Evolutionary conservation across 1,140 invertebrate genomes (phyloP), one percentile per base, ranked within the genome.

Genomic region (Vanessa tameamea): DNA sequence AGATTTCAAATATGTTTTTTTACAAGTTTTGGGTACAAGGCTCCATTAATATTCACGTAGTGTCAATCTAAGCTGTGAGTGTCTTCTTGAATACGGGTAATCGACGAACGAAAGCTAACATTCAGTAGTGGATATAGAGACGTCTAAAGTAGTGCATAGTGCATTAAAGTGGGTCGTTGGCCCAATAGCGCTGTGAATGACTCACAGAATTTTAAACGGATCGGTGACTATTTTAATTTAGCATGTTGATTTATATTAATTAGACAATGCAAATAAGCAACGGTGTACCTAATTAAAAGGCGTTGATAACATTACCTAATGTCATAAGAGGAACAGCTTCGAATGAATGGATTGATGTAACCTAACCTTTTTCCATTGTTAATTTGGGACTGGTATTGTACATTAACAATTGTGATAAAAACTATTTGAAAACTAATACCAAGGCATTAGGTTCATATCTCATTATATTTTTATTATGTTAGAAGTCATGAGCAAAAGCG

Each of bases 151-250:
- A 74, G 43, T 69, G 66, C 66, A 74, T 50, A 74, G 68, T 66
- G 55, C 82, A 78, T 73, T 84, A 75, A 90, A 90, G 82, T 92
- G 82, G 88, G 90, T 89, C 88, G 85, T 87, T 90, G 88, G 86
- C 90, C 90, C 87, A 88, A 88, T 87, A 86, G 82, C 83, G 80
- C 81, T 77, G 81, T 79, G 78, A 83, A 84, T 90, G 87, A 92
- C 70, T 90, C 87, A 89, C 79, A 81, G 79, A 79, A 79, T 84
- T 87, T 82, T 76, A 82, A 82, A 81, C 79, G 78, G 78, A 83
- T 82, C 79, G 76, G 78, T 86, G 75, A 59, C 37, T 66, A 71
- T 59, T 77, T 71, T 77, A 64, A 70, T 67, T 71, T 71, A 67
- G 37, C 59, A 77, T 69, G 69, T 73, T 69, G 66, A 77, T 77